Conservation (phyloP, 2,113 vertebrate genomes). For the Lanius collurio region DNA sequence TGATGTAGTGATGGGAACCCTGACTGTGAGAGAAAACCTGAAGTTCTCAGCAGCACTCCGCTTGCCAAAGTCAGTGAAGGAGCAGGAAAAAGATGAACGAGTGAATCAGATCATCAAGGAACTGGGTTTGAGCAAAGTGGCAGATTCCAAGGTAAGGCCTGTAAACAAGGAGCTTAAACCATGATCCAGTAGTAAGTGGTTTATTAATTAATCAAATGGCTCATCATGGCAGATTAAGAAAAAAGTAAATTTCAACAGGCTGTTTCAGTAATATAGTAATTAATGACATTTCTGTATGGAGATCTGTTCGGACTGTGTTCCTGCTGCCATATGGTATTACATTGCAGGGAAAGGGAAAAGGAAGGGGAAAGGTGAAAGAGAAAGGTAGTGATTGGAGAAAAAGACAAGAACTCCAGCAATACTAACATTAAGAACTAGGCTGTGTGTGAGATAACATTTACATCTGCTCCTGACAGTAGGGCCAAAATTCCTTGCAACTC, state of each 20-base stretch:
- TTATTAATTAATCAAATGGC: not conserved
- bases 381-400: not conserved
- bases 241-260: not conserved
- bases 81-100: conserved; percentile 81
- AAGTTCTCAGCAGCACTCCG: conserved; percentile 92
- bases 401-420: not conserved
- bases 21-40: conserved; percentile 93
- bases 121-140: conserved; percentile 88
- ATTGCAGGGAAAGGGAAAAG: not conserved
- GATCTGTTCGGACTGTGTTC: not conserved
- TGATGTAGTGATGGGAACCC: conserved; percentile 92
- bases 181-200: not conserved
- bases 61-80: conserved; percentile 78
- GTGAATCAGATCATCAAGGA: conserved; percentile 84
- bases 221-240: not conserved
- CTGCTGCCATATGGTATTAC: not conserved
- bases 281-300: not conserved
- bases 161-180: not conserved
- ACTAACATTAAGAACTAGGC: not conserved
- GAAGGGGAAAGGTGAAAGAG: not conserved
- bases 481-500: not conserved
- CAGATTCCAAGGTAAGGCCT: conserved; percentile 85
- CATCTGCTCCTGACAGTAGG: not conserved
- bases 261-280: not conserved
- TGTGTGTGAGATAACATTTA: not conserved